phyloP scores from a whole-genome alignment of 2,797 vertebrate species.

The Pipistrellus kuhlii region DNA sequence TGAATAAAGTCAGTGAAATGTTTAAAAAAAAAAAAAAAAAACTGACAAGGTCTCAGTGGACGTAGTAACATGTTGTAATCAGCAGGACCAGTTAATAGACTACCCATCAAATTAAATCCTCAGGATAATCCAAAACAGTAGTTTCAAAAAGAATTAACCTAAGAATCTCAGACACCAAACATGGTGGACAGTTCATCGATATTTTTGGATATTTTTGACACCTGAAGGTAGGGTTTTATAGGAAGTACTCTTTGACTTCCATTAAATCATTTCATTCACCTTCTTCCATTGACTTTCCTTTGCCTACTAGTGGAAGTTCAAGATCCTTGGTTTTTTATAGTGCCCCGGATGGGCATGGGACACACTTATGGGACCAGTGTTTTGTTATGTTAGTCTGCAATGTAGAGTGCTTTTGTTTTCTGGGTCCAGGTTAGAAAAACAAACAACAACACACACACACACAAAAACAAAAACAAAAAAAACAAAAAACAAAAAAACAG shows the following conservation, averaged over 20 bases:
- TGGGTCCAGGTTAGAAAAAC: background rate
- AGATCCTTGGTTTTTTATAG: background rate
- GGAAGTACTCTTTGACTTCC: background rate
- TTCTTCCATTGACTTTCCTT: background rate
- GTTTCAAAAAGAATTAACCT: conserved; percentile 12
- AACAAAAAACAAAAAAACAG: background rate
- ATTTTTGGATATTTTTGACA: background rate
- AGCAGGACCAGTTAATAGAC: background rate
- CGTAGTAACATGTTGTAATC: background rate
- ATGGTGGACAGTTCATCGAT: background rate
- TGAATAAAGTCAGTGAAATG: conserved; percentile 61
- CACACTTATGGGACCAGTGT: background rate
- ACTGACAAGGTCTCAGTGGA: background rate
- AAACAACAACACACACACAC: background rate
- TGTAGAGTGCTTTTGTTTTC: background rate
- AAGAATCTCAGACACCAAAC: background rate
- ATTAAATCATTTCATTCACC: background rate
- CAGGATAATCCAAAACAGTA: background rate
- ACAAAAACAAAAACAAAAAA: too few relatives aligned
- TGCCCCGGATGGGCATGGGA: background rate
- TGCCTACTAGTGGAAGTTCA: background rate
- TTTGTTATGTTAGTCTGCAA: background rate
- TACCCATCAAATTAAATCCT: background rate
- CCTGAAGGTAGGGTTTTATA: background rate
- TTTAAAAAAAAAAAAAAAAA: too few relatives aligned